Percentiles rank a stretch among this genome's conserved stretches.
Conservation (phyloP, 2,888 invertebrate genomes). For the Agrenia bidenticulata region DNA sequence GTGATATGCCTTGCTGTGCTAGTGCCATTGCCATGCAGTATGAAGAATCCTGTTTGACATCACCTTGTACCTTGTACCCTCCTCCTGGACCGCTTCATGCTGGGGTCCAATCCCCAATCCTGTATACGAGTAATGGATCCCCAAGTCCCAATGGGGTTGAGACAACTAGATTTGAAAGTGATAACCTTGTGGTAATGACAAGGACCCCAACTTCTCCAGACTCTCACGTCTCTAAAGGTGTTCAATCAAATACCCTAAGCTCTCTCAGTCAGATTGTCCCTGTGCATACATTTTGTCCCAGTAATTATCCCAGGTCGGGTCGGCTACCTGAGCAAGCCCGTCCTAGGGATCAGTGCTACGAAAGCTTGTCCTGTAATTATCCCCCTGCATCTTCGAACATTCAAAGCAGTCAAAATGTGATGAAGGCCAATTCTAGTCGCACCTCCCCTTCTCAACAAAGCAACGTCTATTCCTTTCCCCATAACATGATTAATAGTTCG, state of each 20-base stretch:
- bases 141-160: no score
- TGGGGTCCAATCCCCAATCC: no score
- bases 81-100: no score
- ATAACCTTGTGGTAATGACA: slow-evolving; percentile 12
- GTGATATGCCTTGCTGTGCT: slow-evolving; percentile 1
- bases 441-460: slow-evolving; percentile 2
- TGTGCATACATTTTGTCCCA: slow-evolving; percentile 15
- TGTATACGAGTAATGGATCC: no score
- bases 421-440: no score
- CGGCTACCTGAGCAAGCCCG: background rate
- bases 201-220: slow-evolving; percentile 1
- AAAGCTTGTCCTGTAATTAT: slow-evolving; percentile 12
- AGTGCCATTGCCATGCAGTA: slow-evolving; percentile 1
- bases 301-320: slow-evolving; percentile 9
- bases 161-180: slow-evolving; percentile 6
- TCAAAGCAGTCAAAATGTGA: background rate
- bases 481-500: background rate
- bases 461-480: no score
- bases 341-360: background rate
- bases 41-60: background rate
- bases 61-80: no score
- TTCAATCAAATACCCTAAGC: background rate
- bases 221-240: slow-evolving; percentile 6
- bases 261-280: slow-evolving; percentile 9
- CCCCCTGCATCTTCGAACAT: background rate